Base-by-base conservation (phyloP, 2,888 invertebrate genomes). In the Andrena trimmerana region DNA sequence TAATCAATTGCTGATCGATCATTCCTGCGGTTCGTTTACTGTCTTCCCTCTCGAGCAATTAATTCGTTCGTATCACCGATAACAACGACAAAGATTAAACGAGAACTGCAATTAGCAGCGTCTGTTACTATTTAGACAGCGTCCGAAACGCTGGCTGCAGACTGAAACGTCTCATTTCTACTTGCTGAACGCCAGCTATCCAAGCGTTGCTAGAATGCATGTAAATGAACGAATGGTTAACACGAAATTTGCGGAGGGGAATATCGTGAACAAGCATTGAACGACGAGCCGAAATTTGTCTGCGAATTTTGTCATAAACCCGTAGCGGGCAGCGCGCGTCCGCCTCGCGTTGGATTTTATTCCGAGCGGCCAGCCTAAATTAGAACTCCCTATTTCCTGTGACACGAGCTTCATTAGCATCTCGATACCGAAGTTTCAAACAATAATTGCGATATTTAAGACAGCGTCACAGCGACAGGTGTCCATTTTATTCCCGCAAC, bases 151-250 rank as follows among this genome's bases (percentile, higher is more conserved):
- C n/a, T 31, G 57, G 63, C 31, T 48, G n/a, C 7, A 29, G 33
- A 54, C 57, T 52, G 13, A 31, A 42, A 57, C 31, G n/a, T 71
- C 63, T 42, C 52, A 54, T 59, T 42, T 63, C 62, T 33, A n/a
- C 3, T 8, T 8, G 13, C 20, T 59, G 50, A 70, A 29, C 62
- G 20, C 5, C 42, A 72, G 36, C 62, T 33, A 36, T 57, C 62
- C 16, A 10, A 16, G 67, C 57, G 62, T 77, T 75, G 27, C 73
- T 20, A 68, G 60, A 50, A 68, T 16, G 68, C 42, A 52, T 68
- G 81, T 65, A 81, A 83, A 83, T 66, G 77, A 81, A 70, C 81
- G 77, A 70, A 77, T 68, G 29, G 77, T 83, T 72, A 77, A 83
- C 76, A 81, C 72, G 62, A 71, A 81, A 81, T 81, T 83, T 70